These are phyloP conservation scores for Exephanes ischioxanthus DNA, from an alignment of 2,888 invertebrate genomes.

Conservation along the genomic window DNA sequence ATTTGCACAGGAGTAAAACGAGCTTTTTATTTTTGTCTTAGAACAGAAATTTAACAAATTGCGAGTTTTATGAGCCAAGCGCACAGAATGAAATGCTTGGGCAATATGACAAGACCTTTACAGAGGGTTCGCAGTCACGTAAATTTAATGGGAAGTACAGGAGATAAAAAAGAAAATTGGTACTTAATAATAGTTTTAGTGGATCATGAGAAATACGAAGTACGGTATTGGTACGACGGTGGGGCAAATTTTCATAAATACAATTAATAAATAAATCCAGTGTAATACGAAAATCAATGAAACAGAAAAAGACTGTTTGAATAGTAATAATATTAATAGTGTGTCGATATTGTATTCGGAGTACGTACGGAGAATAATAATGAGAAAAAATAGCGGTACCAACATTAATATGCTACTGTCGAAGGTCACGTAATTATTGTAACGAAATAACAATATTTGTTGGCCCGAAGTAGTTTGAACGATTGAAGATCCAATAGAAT, in stretches of 20 bases:
- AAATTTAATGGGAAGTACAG: not conserved
- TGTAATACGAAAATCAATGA: too few species aligned
- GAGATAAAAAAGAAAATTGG: not conserved
- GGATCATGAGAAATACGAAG: not conserved
- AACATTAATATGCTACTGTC: too few species aligned
- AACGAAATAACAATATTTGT: too few species aligned
- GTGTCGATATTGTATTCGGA: not conserved
- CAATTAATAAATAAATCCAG: too few species aligned
- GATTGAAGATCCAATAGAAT: too few species aligned
- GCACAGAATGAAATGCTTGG: not conserved
- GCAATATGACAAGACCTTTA: not conserved
- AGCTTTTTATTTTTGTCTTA: not conserved
- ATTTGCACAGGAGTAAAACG: not conserved
- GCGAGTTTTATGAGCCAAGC: not conserved
- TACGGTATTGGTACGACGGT: too few species aligned
- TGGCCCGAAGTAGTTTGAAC: too few species aligned
- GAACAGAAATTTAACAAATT: not conserved
- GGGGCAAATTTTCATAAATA: too few species aligned
- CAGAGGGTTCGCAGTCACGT: not conserved
- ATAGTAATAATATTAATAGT: not conserved
- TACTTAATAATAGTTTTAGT: not conserved
- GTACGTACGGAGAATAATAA: too few species aligned
- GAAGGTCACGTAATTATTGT: too few species aligned
- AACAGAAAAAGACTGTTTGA: too few species aligned
- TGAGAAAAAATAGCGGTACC: too few species aligned